Base-by-base conservation (phyloP, 2,113 vertebrate species). In the Hemichromis elongatus region DNA sequence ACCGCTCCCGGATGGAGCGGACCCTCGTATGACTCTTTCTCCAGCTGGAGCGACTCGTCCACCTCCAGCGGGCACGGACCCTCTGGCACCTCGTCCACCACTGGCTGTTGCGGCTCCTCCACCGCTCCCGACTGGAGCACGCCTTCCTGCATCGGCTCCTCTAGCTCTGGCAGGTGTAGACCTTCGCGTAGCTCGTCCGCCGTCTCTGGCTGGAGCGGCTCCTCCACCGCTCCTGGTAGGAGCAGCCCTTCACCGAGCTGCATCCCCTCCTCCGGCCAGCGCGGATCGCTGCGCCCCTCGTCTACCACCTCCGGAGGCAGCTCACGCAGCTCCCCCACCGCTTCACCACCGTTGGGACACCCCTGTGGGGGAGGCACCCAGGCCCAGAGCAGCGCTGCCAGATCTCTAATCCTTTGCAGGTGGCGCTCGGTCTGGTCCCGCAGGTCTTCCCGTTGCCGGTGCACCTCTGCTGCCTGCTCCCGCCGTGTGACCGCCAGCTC, bases 201-300 rank as follows among this genome's bases (percentile, higher is more conserved):
- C 9, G 8, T 1, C 10, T 52, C 18, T 0, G 8, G 4, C 47
- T 50, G 47, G 7, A 30, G 28, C 4, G 28, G 3, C 28, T 30
- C 28, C 28, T 19, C 47, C 47, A 52, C 18, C 8, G 4, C 50
- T 52, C 8, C 18, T 1, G 0, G 50, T 18, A 9, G 50, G 50
- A 53, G 4, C 53, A 54, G 10, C n/a, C 10, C n/a, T 24, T 54
- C 12, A 21, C 53, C n/a, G 10, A 0, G 53, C 53, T 24, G 21
- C 5, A 24, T 11, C 1, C 21, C 6, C 21, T 55, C 3, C 54
- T 55, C 54, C 21, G 13, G 54, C 21, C 24, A 12, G 6, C 6
- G 6, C 6, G 7, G 11, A 55, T 11, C 24, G 6, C 11, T 0
- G 5, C 6, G 1, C 3, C 0, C 21, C 53, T 55, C 11, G 12